phyloP scores from a whole-genome alignment of 2,888 invertebrate species.

The Ischnus inquisitorius region DNA sequence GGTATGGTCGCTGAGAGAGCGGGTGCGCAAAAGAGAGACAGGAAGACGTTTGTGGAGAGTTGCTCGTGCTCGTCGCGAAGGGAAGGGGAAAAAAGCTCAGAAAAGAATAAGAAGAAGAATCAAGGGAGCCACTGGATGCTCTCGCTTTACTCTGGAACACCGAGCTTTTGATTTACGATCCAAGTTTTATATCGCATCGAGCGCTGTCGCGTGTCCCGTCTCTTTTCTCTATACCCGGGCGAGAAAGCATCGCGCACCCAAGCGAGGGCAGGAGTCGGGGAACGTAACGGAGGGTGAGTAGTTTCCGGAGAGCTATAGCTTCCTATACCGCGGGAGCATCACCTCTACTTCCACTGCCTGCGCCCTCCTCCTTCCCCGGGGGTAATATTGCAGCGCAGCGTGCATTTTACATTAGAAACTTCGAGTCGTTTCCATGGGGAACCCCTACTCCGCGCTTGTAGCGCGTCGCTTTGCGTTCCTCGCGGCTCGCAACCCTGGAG shows the following conservation, averaged over 20 bases:
- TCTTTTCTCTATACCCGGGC: not conserved
- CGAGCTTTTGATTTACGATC: slow-evolving; percentile 81
- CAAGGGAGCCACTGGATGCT: slow-evolving; percentile 35
- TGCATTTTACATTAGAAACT: slow-evolving; percentile 83
- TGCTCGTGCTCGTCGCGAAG: not conserved
- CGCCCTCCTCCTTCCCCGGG: slow-evolving; percentile 22
- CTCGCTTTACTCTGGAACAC: slow-evolving; percentile 39
- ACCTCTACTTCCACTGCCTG: slow-evolving; percentile 25
- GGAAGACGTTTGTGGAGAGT: not conserved
- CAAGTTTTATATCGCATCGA: slow-evolving; percentile 82
- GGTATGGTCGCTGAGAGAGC: not conserved
- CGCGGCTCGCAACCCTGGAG: slow-evolving; percentile 59
- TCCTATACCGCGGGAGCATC: slow-evolving; percentile 24
- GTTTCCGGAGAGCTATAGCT: slow-evolving; percentile 54
- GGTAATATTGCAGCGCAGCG: slow-evolving; percentile 78
- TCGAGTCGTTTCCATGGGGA: slow-evolving; percentile 73
- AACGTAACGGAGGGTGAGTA: slow-evolving; percentile 61
- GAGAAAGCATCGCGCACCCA: not conserved
- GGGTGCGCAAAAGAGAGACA: slow-evolving; percentile 26
- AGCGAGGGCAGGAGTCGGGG: slow-evolving; percentile 29
- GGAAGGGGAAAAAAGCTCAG: not conserved
- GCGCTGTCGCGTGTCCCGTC: slow-evolving; percentile 57
- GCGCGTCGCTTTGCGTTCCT: not conserved
- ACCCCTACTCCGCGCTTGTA: slow-evolving; percentile 57
- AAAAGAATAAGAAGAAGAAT: slow-evolving; percentile 48